Evolutionary conservation across 1,140 invertebrate genomes (phyloP).

Genomic region (Drosophila bifasciata): DNA sequence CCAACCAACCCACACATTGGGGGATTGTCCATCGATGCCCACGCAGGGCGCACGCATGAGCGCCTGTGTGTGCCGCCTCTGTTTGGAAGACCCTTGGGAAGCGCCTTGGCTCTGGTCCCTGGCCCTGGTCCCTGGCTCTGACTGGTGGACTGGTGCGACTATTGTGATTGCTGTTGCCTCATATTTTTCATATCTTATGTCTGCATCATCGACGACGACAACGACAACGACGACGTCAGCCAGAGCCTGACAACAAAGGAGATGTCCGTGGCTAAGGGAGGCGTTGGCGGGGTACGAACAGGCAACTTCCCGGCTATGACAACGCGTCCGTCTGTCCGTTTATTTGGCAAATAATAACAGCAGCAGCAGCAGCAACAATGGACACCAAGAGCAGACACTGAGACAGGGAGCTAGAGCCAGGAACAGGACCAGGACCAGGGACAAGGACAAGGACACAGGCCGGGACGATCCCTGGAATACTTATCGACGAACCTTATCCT

Average conservation of each 20-base stretch:
- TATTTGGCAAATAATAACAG: conserved; percentile 80
- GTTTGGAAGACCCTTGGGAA: background rate
- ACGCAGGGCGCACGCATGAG: conserved; percentile 61
- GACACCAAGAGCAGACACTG: conserved; percentile 16
- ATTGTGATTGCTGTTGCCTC: conserved; percentile 77
- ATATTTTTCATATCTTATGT: conserved; percentile 81
- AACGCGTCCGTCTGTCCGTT: conserved; percentile 61
- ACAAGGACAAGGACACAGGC: conserved; percentile 3
- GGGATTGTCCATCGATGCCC: conserved; percentile 44
- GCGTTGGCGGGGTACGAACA: background rate
- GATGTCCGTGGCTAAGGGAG: too few species aligned
- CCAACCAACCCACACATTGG: conserved; percentile 21
- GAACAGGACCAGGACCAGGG: conserved; percentile 1
- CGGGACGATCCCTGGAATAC: conserved; percentile 29
- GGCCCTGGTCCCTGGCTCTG: background rate
- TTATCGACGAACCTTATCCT: conserved; percentile 65
- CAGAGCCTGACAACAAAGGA: conserved; percentile 59
- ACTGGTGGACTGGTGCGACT: conserved; percentile 60
- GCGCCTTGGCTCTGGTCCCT: conserved; percentile 24
- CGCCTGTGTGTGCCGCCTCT: conserved; percentile 34
- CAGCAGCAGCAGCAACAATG: conserved; percentile 66
- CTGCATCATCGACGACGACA: conserved; percentile 69
- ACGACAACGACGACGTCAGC: conserved; percentile 14
- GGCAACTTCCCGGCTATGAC: conserved; percentile 8
- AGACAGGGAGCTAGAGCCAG: conserved; percentile 6